Evolutionary conservation across 2,797 vertebrate genomes (phyloP), one percentile per base, ranked within the genome.

Genomic region (Sebastes iracundus): DNA sequence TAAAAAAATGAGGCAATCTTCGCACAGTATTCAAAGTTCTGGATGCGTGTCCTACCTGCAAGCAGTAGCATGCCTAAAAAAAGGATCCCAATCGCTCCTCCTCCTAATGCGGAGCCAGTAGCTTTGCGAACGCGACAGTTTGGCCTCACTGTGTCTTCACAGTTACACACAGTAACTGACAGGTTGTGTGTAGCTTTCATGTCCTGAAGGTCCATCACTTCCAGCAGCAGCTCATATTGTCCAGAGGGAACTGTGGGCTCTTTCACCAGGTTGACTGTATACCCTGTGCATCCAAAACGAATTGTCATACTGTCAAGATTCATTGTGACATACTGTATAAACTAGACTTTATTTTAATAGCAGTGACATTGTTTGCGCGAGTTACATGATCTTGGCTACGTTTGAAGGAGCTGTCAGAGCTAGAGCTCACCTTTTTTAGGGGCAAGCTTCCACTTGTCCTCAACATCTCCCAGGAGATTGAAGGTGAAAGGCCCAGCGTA

Each of bases 91-190:
- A 92, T 0, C 4, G 75, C 80, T 4, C n/a, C 46, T 4, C 1
- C 42, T 35, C 87, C 84, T 2, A 85, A 4, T 30, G 22, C 2
- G 7, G 64, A 0, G 4, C 25, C 1, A 0, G 14, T 10, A 4
- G 23, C 0, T 42, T 38, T 75, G 35, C n/a, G 79, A 3, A 4
- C 0, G 0, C 11, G 32, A 72, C 95, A 96, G 74, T 73, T 77
- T 2, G 80, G 55, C 4, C 0, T 79, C 0, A 46, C 10, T 9
- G 38, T 1, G 5, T 76, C 1, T 7, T 22, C 2, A 68, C 96
- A 96, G n/a, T 87, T 65, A 11, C 96, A 96, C 62, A 96, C 95
- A 6, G 77, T 90, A 5, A 96, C 81, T 0, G 93, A 83, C 52
- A 96, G 49, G 70, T 90, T 94, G 58, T 95, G 88, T 1, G 87